Conservation (phyloP, 2,113 vertebrate species). For the Dipodomys ordii region DNA sequence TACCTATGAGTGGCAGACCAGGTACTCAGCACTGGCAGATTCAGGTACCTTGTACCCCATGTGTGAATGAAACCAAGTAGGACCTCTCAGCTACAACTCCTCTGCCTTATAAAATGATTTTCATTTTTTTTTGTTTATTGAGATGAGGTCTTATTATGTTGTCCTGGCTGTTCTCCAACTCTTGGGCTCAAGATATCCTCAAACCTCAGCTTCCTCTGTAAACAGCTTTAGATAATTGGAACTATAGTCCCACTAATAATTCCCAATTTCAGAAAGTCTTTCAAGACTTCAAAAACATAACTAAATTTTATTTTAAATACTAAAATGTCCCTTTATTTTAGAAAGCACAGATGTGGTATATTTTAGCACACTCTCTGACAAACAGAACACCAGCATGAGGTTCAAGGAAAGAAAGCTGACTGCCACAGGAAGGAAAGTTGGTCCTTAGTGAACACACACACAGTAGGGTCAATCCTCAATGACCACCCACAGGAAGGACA, state of each 20-base stretch:
- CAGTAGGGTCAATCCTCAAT: too few species aligned
- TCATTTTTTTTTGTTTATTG: background rate
- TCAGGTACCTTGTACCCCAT: background rate
- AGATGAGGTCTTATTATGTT: background rate
- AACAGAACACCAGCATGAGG: background rate
- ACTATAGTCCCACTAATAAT: background rate
- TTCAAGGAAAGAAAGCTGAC: background rate
- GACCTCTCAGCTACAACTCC: background rate
- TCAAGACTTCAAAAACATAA: slow-evolving; percentile 31
- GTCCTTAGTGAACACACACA: too few species aligned
- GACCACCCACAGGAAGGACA: too few species aligned
- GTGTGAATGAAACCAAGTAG: fast-evolving
- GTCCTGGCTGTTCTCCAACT: background rate
- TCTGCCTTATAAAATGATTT: background rate
- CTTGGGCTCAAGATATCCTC: background rate
- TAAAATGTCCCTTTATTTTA: background rate
- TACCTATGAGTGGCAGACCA: background rate
- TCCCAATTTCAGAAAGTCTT: background rate
- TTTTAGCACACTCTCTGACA: background rate
- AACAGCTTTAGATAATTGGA: background rate
- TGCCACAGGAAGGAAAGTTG: too few species aligned
- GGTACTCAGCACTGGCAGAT: too few species aligned
- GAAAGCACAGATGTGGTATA: background rate
- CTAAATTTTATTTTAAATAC: slow-evolving; percentile 42
- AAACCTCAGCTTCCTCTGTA: background rate